Evolutionary conservation across 2,888 invertebrate species (phyloP), one percentile per base, ranked within the genome.

Genomic region (Ophioninae sp.): DNA sequence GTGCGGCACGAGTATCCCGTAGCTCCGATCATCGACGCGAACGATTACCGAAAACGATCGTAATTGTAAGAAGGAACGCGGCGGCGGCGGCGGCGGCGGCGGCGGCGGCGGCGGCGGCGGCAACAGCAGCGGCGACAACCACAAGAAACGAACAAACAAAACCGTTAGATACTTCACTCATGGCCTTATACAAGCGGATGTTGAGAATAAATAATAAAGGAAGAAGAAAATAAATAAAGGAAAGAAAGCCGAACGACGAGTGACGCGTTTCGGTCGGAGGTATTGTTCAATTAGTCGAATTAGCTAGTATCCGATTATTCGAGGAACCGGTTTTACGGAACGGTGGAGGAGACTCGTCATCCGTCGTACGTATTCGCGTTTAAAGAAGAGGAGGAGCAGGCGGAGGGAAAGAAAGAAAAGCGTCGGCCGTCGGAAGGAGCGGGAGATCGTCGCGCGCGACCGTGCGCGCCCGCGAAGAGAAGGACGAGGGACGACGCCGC

Each of bases 81-180:
- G n/a, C n/a, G n/a, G n/a, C n/a, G n/a, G n/a, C n/a, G n/a, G n/a
- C n/a, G n/a, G n/a, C n/a, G n/a, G n/a, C n/a, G n/a, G n/a, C n/a
- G n/a, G n/a, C n/a, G n/a, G n/a, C n/a, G n/a, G n/a, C n/a, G n/a
- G n/a, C n/a, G n/a, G n/a, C n/a, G n/a, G n/a, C n/a, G n/a, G n/a
- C n/a, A n/a, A n/a, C n/a, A n/a, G n/a, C n/a, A n/a, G n/a, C n/a
- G n/a, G n/a, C 37, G 10, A 37, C n/a, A 30, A 37, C 13, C n/a
- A n/a, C 30, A 65, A 65, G 21, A 64, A 72, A n/a, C 17, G 39
- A 44, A 44, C 23, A 41, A 20, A 65, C 41, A 56, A 59, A 65
- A 59, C 50, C 88, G 89, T 90, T 89, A 90, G 89, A 88, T 89
- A 90, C 88, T 89, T 90, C 91, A 91, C 90, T 90, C 90, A 91